A percentile compares a stretch with the other conserved stretches of the same genome.
Evolutionary conservation across 37 sponge, comb jelly and placozoan species (phyloP).

Genomic region (Tethya wilhelma): DNA sequence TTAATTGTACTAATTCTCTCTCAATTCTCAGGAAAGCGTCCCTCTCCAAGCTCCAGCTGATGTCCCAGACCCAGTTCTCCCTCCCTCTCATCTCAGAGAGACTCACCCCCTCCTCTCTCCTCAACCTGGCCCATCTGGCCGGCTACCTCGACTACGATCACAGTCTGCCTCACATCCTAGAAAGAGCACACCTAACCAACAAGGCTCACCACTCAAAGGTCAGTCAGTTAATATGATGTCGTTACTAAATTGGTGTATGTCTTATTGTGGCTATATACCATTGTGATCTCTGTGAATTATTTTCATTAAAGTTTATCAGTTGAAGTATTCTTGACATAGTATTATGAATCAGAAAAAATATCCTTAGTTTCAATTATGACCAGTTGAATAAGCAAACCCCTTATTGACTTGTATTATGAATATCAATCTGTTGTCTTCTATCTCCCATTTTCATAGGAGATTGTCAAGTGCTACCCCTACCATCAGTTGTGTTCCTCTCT

Average conservation of each 20-base stretch:
- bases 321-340: no score
- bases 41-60: constrained; percentile 26
- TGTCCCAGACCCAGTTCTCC: constrained; percentile 15
- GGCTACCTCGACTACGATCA: constrained; percentile 38
- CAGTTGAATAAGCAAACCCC: no score
- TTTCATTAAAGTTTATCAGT: no score
- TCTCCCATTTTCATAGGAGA: constrained; percentile 1
- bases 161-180: constrained; percentile 29
- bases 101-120: constrained; percentile 45
- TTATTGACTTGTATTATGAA: no score
- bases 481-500: constrained; percentile 30
- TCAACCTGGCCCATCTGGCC: constrained; percentile 44
- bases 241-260: no score
- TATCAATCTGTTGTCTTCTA: no score
- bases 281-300: no score
- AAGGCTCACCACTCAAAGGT: background rate
- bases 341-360: no score
- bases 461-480: constrained; percentile 18
- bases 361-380: no score
- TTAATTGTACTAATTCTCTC: background rate
- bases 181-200: constrained; percentile 10
- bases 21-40: background rate
- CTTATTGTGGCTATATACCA: no score
- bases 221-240: background rate
- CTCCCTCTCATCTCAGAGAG: constrained; percentile 28